Percentiles rank a stretch among this genome's conserved stretches.
phyloP scores from a whole-genome alignment of 2,797 vertebrate species.

The Pseudochirops cupreus region DNA sequence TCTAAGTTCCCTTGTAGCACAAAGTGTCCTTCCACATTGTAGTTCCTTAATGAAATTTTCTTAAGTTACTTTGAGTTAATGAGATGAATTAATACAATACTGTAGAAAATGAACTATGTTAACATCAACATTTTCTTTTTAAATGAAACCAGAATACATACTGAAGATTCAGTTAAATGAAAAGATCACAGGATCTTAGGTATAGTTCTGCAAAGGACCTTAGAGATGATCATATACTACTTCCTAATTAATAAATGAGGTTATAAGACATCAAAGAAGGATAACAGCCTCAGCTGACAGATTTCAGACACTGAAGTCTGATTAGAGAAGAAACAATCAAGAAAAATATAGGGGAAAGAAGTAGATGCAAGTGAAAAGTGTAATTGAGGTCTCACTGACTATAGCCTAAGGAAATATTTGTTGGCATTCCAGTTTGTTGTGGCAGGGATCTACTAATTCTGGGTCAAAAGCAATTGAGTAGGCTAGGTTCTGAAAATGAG shows the following conservation, averaged over 20 bases:
- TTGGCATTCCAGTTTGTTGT: neutral
- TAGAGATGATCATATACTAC: neutral
- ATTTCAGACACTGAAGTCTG: neutral
- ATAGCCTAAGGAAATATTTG: neutral
- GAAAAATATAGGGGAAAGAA: neutral
- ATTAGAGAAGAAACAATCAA: neutral
- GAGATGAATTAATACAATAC: neutral
- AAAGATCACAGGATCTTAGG: neutral
- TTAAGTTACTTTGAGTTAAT: neutral
- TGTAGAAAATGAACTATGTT: neutral
- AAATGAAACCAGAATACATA: neutral
- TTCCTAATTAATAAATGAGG: neutral
- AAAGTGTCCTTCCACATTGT: neutral
- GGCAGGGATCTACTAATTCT: neutral
- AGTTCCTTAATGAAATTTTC: neutral
- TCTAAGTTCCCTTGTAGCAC: neutral
- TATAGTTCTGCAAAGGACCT: neutral
- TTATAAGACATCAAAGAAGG: neutral
- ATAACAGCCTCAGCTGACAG: neutral
- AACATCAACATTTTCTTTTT: neutral
- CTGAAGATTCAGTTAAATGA: neutral
- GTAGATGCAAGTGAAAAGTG: neutral
- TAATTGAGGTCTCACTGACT: neutral
- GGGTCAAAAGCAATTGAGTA: neutral
- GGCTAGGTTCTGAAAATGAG: neutral